Percentiles rank a stretch among this genome's conserved stretches.
phyloP scores from a whole-genome alignment of 2,797 vertebrate genomes.

The Micrastur ruficollis region DNA sequence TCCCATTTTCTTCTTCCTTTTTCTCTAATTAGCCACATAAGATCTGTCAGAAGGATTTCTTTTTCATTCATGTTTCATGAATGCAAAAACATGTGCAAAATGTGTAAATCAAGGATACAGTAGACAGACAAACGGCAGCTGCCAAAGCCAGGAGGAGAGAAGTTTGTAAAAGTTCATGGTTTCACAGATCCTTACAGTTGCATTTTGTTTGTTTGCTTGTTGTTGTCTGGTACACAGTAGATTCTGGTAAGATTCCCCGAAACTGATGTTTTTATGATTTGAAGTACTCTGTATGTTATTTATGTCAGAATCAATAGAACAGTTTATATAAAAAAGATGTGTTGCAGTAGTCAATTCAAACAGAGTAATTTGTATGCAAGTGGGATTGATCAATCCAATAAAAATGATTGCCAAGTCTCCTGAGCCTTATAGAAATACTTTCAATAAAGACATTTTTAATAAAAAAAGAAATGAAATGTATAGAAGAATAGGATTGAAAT shows the following conservation, averaged over 20 bases:
- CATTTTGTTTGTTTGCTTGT: not conserved
- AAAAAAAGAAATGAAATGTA: not conserved
- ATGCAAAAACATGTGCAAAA: not conserved
- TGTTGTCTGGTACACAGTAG: not conserved
- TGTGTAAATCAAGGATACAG: not conserved
- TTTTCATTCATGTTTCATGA: not conserved
- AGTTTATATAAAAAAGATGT: not conserved
- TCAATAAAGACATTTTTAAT: not conserved
- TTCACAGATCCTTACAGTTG: not conserved
- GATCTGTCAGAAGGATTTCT: not conserved
- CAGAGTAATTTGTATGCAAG: conserved; percentile 15
- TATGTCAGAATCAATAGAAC: conserved; percentile 20
- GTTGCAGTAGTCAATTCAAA: not conserved
- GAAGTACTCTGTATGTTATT: not conserved
- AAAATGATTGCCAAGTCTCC: conserved; percentile 8
- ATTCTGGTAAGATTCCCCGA: not conserved
- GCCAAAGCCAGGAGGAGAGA: not conserved
- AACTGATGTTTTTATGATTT: not conserved
- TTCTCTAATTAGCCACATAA: not conserved
- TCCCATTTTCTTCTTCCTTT: not conserved
- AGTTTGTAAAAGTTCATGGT: not conserved
- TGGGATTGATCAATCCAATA: conserved; percentile 21
- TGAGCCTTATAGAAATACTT: not conserved
- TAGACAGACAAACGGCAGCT: not conserved
- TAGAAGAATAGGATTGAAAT: not conserved